Conservation (phyloP, 2,797 vertebrate genomes). For the Mallotus villosus region DNA sequence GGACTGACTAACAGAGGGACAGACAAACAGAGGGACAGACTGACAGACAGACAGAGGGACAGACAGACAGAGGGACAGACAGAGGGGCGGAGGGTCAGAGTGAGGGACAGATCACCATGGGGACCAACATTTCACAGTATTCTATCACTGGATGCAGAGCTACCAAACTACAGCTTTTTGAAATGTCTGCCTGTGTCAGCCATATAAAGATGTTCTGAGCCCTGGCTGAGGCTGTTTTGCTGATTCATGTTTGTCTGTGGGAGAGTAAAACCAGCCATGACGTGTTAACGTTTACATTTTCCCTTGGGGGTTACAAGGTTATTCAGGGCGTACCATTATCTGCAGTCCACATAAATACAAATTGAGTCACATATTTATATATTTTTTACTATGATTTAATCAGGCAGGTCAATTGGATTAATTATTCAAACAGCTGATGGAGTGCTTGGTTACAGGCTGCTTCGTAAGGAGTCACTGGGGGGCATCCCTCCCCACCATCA, state of each 20-base stretch:
- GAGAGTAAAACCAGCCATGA: neutral
- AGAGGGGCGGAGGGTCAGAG: neutral
- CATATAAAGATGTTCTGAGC: neutral
- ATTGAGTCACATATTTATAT: neutral
- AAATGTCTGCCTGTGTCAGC: neutral
- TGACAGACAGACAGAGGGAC: neutral
- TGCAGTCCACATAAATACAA: neutral
- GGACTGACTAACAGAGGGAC: neutral
- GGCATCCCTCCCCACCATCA: slow-evolving; percentile 85
- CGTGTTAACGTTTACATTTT: neutral
- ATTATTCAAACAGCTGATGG: neutral
- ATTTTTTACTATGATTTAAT: too few relatives aligned
- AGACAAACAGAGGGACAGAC: neutral
- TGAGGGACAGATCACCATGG: neutral
- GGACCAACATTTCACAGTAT: neutral
- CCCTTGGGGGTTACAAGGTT: neutral
- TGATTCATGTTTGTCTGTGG: neutral
- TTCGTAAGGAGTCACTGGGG: slow-evolving; percentile 78
- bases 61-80: neutral
- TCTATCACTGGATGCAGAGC: neutral
- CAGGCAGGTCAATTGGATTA: neutral
- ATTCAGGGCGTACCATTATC: neutral
- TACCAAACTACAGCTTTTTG: neutral
- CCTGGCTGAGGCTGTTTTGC: slow-evolving; percentile 1
- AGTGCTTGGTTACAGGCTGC: slow-evolving; percentile 63